These are phyloP conservation scores for Delichon dasypus DNA, from an alignment of 2,797 vertebrate genomes.

Conservation along the genomic window DNA sequence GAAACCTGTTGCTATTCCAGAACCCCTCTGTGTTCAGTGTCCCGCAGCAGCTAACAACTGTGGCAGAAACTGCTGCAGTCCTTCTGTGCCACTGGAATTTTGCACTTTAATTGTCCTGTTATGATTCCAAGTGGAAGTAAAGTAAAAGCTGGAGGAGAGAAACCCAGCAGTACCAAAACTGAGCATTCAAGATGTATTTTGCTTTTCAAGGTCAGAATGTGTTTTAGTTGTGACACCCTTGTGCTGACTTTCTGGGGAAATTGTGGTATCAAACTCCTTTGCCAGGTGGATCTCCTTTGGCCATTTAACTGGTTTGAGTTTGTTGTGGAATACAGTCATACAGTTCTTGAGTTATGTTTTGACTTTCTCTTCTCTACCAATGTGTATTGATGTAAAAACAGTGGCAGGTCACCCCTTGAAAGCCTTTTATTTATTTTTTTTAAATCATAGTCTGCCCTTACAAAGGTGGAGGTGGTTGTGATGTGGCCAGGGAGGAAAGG, in stretches of 20 bases:
- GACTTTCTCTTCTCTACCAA: constrained; percentile 5
- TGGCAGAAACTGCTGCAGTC: background rate
- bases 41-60: background rate
- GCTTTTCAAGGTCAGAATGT: background rate
- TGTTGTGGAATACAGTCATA: constrained; percentile 6
- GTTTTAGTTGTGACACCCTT: background rate
- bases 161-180: background rate
- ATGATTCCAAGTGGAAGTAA: background rate
- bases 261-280: background rate
- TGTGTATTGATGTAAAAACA: constrained; percentile 32
- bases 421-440: background rate
- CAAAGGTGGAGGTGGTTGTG: background rate
- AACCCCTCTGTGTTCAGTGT: background rate
- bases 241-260: constrained; percentile 4
- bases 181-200: background rate
- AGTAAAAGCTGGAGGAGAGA: background rate
- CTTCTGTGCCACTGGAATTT: background rate
- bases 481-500: background rate
- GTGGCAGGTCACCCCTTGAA: background rate
- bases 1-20: background rate
- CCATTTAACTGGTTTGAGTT: constrained; percentile 35
- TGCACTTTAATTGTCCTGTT: background rate
- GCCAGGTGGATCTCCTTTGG: background rate
- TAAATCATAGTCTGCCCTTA: background rate
- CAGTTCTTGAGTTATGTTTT: constrained; percentile 32